Percentiles rank a stretch among this genome's conserved stretches.
Evolutionary conservation across 2,888 invertebrate genomes (phyloP).

Genomic region (Iphiclides podalirius): DNA sequence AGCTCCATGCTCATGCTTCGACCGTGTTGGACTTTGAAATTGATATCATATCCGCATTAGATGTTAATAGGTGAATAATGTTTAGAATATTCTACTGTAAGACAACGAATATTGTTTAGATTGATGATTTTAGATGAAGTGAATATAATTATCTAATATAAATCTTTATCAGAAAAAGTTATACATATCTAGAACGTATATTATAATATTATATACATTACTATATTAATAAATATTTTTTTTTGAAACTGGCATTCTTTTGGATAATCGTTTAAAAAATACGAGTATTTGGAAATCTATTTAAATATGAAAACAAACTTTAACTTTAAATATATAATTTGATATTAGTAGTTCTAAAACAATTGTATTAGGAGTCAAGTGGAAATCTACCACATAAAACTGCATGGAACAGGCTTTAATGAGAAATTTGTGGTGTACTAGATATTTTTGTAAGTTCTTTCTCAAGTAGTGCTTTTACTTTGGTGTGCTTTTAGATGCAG

Average conservation of each 20-base stretch:
- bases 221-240: too few relatives aligned
- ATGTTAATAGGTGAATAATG: not conserved
- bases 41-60: too few relatives aligned
- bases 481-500: conserved; percentile 11
- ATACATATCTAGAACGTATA: conserved; percentile 15
- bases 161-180: too few relatives aligned
- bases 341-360: not conserved
- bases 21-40: not conserved
- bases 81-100: conserved; percentile 18
- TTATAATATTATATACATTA: too few relatives aligned
- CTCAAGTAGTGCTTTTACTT: conserved; percentile 6
- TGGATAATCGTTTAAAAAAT: too few relatives aligned
- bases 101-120: conserved; percentile 33
- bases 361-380: conserved; percentile 31
- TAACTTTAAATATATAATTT: too few relatives aligned
- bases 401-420: conserved; percentile 71
- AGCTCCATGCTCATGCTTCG: conserved; percentile 17
- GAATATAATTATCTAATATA: too few relatives aligned
- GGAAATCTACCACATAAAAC: conserved; percentile 35
- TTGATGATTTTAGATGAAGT: conserved; percentile 6
- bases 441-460: conserved; percentile 26
- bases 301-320: too few relatives aligned
- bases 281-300: too few relatives aligned
- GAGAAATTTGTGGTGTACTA: conserved; percentile 40
- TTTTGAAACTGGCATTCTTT: too few relatives aligned